Evolutionary conservation across 2,797 vertebrate genomes (phyloP).

Genomic region (Siniperca obscura): DNA sequence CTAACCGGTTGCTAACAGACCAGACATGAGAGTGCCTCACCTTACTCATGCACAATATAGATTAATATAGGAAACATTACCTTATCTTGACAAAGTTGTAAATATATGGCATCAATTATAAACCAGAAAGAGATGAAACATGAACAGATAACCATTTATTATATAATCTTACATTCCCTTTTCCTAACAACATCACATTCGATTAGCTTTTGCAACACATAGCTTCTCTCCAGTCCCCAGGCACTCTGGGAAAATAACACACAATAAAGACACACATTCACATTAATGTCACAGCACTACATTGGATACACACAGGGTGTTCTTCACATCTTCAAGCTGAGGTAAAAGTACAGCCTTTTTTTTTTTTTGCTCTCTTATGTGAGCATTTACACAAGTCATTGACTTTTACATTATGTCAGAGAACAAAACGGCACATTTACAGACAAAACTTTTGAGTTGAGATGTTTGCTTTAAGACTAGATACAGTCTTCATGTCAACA

Average conservation of each 20-base stretch:
- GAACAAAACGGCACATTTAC: conserved; percentile 25
- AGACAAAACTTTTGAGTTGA: conserved; percentile 39
- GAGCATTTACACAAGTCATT: conserved; percentile 61
- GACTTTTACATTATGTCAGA: conserved; percentile 53
- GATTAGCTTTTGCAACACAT: conserved; percentile 63
- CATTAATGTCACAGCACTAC: conserved; percentile 54
- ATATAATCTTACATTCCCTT: conserved; percentile 33
- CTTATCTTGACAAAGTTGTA: neutral
- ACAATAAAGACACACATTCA: conserved; percentile 52
- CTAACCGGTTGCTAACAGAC: neutral
- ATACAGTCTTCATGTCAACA: conserved; percentile 18
- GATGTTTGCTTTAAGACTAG: conserved; percentile 54
- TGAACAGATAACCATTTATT: conserved; percentile 37
- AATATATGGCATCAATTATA: neutral
- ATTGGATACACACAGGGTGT: conserved; percentile 41
- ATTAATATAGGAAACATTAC: neutral
- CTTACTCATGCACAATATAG: neutral
- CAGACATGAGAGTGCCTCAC: neutral
- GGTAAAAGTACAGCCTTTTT: conserved; percentile 66
- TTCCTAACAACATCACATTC: conserved; percentile 65
- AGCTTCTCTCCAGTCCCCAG: conserved; percentile 70
- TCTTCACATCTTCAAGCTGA: conserved; percentile 78
- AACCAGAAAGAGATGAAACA: conserved; percentile 13
- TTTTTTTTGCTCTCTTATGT: conserved; percentile 35
- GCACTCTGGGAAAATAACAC: conserved; percentile 64